Base-by-base conservation (phyloP, 2,888 invertebrate genomes). In the Eristalinus sepulchralis region DNA sequence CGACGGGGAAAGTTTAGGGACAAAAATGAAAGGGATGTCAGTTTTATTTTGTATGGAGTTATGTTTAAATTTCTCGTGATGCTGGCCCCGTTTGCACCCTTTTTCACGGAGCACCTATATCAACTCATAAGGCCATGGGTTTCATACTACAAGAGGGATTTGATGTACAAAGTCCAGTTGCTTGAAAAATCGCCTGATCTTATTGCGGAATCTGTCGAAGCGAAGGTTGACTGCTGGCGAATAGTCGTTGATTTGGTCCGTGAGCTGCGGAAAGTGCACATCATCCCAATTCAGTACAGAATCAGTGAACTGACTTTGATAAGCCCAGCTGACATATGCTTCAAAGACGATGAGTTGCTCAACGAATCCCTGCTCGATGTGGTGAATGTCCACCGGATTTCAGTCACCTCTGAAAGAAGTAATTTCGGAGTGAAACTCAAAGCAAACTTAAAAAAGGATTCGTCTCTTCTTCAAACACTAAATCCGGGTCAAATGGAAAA, bases 21-120 rank as follows among this genome's bases (percentile, higher is more conserved):
- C 94, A 66, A 11, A 0, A 0, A 27, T 11, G n/a, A 17, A 0
- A 3, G 11, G 0, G 5, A 1, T 34, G 8, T 1, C 3, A 39
- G 24, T 0, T 60, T 67, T 31, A 2, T 76, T 1, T 1, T 67
- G 2, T 77, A 66, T n/a, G 57, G 73, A 53, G 13, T 77, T 2
- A 9, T 88, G 9, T 62, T 39, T 59, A 84, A 64, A 9, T n/a
- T 47, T 95, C 62, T 88, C 55, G 13, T 67, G 88, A 95, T 98
- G 88, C 98, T 99, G 96, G 96, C 98, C 1, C 98, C 99, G 0
- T 98, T 98, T 92, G 97, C 98, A 0, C 99, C 99, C 0, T 99
- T 97, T 93, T 94, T 99, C 73, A 96, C 97, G 0, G 99, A 99
- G 93, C 94, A 96, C 80, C 97, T 99, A 95, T 99, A 97, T 93